Conservation (phyloP, 1,140 invertebrate genomes). For the Nautilus pompilius region DNA sequence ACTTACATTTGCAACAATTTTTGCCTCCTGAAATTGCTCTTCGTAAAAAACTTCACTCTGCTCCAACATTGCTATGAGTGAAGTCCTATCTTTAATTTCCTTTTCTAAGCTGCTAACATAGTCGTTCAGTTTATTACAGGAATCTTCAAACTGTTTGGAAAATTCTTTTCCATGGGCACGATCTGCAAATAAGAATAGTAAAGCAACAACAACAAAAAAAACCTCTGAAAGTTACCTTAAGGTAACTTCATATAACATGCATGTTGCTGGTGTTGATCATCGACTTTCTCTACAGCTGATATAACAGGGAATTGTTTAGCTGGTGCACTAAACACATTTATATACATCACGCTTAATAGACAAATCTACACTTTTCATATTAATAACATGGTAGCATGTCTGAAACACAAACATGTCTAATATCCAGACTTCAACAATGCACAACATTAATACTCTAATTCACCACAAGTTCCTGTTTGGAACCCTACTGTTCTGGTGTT, state of each 20-base stretch:
- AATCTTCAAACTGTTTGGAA: slow-evolving; percentile 81
- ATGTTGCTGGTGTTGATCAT: no score
- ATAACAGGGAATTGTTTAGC: no score
- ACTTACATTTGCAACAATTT: slow-evolving; percentile 87
- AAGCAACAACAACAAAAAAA: background rate
- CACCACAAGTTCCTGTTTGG: no score
- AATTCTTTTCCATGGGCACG: slow-evolving; percentile 80
- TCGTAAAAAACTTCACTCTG: slow-evolving; percentile 84
- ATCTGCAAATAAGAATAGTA: slow-evolving; percentile 59
- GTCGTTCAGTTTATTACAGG: slow-evolving; percentile 72
- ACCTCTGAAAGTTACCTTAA: background rate
- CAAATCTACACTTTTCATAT: no score
- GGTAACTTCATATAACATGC: background rate
- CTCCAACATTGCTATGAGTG: slow-evolving; percentile 72
- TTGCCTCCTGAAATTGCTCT: slow-evolving; percentile 84
- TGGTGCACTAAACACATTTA: no score
- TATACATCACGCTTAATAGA: no score
- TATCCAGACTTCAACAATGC: no score
- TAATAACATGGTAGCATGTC: no score
- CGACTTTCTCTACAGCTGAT: no score
- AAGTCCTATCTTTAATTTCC: slow-evolving; percentile 76
- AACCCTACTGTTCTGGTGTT: no score
- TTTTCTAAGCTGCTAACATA: slow-evolving; percentile 76
- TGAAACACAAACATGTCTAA: no score
- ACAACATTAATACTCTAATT: no score